A percentile compares a stretch with the other conserved stretches of the same genome.
Conservation (phyloP, 2,888 invertebrate species). For the Gerris lacustris region DNA sequence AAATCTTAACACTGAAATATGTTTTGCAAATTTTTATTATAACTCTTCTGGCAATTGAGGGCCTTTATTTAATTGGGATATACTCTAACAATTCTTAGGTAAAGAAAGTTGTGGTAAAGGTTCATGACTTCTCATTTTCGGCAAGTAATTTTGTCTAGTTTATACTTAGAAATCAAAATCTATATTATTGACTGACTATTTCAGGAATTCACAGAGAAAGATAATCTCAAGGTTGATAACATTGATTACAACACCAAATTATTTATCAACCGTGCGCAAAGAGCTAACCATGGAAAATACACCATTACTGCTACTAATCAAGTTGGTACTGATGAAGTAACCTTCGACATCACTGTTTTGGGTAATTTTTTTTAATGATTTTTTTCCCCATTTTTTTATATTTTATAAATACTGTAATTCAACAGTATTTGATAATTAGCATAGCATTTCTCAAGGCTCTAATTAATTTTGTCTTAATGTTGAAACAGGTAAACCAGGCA, state of each 20-base stretch:
- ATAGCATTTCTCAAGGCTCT: neutral
- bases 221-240: conserved; percentile 56
- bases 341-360: conserved; percentile 76
- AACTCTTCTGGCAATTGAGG: neutral
- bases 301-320: conserved; percentile 80
- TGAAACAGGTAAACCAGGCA: conserved; percentile 34
- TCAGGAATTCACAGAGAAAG: conserved; percentile 36
- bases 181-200: conserved; percentile 13
- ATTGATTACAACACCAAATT: conserved; percentile 85
- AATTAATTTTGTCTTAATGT: neutral
- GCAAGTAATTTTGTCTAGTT: too few relatives aligned
- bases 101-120: too few relatives aligned
- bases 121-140: too few relatives aligned
- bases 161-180: too few relatives aligned
- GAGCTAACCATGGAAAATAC: conserved; percentile 75
- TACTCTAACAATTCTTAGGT: too few relatives aligned
- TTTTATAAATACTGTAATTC: neutral
- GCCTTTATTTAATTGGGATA: too few relatives aligned
- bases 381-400: neutral
- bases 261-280: conserved; percentile 67
- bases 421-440: neutral
- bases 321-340: conserved; percentile 83
- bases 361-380: conserved; percentile 33
- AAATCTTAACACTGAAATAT: neutral
- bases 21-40: neutral